Conservation (phyloP, 2,113 vertebrate genomes). For the Toxotes chatareus region DNA sequence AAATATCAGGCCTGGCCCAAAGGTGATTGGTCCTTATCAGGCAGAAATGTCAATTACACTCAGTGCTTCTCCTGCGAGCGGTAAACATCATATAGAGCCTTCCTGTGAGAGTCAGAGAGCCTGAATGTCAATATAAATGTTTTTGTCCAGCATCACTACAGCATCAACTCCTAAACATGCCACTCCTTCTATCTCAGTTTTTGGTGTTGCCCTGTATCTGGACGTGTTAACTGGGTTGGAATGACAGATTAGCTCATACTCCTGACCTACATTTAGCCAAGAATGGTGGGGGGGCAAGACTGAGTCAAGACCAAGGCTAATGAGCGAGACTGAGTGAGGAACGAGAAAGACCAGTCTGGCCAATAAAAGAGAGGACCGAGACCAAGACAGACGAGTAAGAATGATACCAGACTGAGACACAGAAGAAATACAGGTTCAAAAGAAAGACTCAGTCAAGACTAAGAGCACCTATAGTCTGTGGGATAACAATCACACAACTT, state of each 20-base stretch:
- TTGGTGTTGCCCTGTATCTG: too few relatives aligned
- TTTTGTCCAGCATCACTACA: not conserved
- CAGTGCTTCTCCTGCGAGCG: not conserved
- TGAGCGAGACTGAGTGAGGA: not conserved
- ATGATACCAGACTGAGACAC: not conserved
- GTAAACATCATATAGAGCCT: constrained; percentile 6
- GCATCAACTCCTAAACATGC: not conserved
- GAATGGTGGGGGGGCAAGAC: not conserved
- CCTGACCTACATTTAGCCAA: not conserved
- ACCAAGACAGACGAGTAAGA: not conserved
- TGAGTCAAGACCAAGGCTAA: too few relatives aligned
- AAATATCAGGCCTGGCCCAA: constrained; percentile 19
- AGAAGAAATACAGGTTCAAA: not conserved
- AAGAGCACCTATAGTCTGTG: not conserved
- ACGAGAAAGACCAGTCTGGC: not conserved
- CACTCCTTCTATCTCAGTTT: not conserved
- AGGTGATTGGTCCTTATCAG: constrained; percentile 33
- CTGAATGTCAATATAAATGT: not conserved
- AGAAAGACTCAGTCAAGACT: not conserved
- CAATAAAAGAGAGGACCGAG: not conserved
- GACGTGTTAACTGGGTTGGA: not conserved
- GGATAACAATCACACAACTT: not conserved
- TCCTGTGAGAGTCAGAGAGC: constrained; percentile 8
- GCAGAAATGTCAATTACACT: constrained; percentile 30
- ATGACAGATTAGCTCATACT: not conserved